phyloP scores from a whole-genome alignment of 2,797 vertebrate genomes.

The Periophthalmus magnuspinnatus region DNA sequence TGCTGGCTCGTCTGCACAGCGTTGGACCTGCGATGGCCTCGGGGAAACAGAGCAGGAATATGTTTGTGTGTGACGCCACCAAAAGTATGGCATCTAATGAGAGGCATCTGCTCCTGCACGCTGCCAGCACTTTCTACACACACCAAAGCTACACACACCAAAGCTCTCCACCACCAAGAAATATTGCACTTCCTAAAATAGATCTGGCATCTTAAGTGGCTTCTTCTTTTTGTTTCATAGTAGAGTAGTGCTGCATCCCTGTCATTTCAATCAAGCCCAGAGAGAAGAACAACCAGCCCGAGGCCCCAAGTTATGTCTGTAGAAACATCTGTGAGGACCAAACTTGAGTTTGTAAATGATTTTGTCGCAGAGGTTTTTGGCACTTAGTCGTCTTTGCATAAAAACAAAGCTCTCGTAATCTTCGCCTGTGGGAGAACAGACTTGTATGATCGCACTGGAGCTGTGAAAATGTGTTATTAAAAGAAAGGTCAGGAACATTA shows the following conservation, averaged over 20 bases:
- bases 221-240: conserved; percentile 18
- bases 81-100: conserved; percentile 64
- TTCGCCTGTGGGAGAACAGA: conserved; percentile 18
- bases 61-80: conserved; percentile 50
- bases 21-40: conserved; percentile 30
- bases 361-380: conserved; percentile 31
- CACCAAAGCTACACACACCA: conserved; percentile 49
- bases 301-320: conserved; percentile 29
- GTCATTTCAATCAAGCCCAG: conserved; percentile 21
- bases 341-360: conserved; percentile 26
- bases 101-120: conserved; percentile 58
- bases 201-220: conserved; percentile 37
- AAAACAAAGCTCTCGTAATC: conserved; percentile 17
- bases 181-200: conserved; percentile 23
- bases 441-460: conserved; percentile 21
- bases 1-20: conserved; percentile 36
- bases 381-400: conserved; percentile 13
- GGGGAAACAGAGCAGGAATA: conserved; percentile 49
- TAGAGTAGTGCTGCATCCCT: conserved; percentile 19
- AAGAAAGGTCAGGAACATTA: conserved; percentile 19
- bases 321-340: conserved; percentile 35
- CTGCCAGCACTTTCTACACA: conserved; percentile 46
- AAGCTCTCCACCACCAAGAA: conserved; percentile 28
- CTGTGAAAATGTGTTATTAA: conserved; percentile 18
- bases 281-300: conserved; percentile 29